Conservation (phyloP, 2,113 vertebrate genomes). For the Leiothrix lutea region DNA sequence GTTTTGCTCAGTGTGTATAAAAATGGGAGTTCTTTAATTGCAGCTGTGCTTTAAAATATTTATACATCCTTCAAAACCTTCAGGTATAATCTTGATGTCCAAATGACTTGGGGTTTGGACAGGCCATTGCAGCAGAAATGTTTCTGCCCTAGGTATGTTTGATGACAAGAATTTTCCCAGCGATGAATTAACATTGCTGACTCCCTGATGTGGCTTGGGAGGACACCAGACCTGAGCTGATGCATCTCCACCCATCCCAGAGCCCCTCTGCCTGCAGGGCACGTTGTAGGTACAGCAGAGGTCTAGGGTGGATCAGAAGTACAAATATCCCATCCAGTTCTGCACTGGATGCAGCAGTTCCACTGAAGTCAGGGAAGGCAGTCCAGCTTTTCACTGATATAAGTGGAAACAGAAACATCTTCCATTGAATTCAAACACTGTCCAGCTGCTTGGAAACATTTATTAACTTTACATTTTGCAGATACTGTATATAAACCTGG, state of each 20-base stretch:
- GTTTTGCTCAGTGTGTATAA: not conserved
- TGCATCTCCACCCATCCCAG: not conserved
- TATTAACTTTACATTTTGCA: constrained; percentile 32
- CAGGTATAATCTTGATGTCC: not conserved
- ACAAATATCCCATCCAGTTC: not conserved
- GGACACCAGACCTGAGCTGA: not conserved
- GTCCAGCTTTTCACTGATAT: not conserved
- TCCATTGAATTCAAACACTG: not conserved
- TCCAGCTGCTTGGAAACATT: not conserved
- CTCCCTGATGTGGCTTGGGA: not conserved
- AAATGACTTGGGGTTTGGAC: not conserved
- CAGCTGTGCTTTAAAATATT: not conserved
- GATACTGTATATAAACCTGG: constrained; percentile 6
- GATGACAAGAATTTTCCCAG: not conserved
- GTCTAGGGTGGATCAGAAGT: not conserved
- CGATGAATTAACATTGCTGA: not conserved
- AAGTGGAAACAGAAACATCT: constrained; percentile 2
- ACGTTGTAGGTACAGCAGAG: not conserved
- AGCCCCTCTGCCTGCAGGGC: not conserved
- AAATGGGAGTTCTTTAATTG: not conserved
- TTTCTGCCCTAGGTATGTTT: not conserved
- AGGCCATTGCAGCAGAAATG: not conserved
- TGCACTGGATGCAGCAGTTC: not conserved
- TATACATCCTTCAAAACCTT: not conserved
- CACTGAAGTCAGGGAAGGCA: not conserved